Percentiles rank a stretch among this genome's conserved stretches.
phyloP scores from a whole-genome alignment of 2,113 vertebrate genomes.

The Nycticebus coucang region DNA sequence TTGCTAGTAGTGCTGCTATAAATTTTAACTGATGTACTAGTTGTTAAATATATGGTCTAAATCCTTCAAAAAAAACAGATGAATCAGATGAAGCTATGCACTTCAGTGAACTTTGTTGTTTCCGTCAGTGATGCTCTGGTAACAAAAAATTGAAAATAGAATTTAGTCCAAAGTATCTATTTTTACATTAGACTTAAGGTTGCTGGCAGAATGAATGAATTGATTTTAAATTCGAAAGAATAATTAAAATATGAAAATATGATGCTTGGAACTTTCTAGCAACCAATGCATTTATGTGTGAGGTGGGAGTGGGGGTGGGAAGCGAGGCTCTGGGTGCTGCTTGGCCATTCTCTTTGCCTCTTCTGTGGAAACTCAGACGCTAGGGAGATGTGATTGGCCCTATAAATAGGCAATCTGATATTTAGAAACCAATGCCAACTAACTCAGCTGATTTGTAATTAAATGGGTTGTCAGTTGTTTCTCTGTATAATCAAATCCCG shows the following conservation, averaged over 20 bases:
- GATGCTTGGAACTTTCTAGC: neutral
- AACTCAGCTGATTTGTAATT: neutral
- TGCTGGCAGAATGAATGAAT: neutral
- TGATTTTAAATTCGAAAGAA: neutral
- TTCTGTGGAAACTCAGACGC: neutral
- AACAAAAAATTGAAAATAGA: neutral
- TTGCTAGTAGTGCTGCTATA: neutral
- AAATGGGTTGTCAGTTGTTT: neutral
- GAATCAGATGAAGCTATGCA: neutral
- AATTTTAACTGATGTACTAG: neutral
- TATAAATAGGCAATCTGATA: neutral
- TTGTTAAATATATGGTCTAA: neutral
- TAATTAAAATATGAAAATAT: neutral
- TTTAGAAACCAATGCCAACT: neutral
- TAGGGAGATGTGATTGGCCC: neutral
- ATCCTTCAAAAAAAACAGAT: conserved; percentile 24
- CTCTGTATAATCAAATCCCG: neutral
- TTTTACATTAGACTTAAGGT: neutral
- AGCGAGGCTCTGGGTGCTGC: neutral
- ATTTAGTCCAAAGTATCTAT: neutral
- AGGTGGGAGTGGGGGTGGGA: neutral
- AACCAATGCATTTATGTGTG: neutral
- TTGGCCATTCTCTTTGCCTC: neutral
- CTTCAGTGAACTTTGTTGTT: neutral
- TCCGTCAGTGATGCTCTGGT: neutral